Percentiles rank a stretch among this genome's conserved stretches.
Conservation (phyloP, 2,888 invertebrate genomes). For the Timema cristinae region DNA sequence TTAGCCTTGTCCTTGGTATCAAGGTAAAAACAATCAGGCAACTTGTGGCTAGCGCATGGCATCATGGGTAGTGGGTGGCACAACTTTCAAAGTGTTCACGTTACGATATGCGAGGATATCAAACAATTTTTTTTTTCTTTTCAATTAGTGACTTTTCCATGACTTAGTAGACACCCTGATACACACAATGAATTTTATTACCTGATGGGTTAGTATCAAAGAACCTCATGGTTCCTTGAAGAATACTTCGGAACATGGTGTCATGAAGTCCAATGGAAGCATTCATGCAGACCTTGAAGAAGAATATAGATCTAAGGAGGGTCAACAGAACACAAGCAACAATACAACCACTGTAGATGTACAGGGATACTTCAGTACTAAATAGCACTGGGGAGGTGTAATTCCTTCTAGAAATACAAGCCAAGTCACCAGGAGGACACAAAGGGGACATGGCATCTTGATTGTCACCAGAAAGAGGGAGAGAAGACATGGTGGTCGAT, state of each 20-base stretch:
- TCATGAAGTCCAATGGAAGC: constrained; percentile 73
- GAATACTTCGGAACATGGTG: constrained; percentile 69
- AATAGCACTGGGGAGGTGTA: not conserved
- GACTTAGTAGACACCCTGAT: not conserved
- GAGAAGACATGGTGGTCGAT: no score
- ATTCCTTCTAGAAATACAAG: no score
- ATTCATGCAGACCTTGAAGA: constrained; percentile 69
- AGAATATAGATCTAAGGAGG: constrained; percentile 62
- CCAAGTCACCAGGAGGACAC: constrained; percentile 9
- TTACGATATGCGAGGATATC: no score
- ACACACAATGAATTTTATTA: constrained; percentile 41
- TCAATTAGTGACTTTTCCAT: no score
- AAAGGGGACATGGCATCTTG: no score
- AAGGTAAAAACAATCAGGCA: no score
- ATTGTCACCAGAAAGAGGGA: no score
- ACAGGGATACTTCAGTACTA: constrained; percentile 30
- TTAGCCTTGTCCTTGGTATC: no score
- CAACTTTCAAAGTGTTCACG: no score
- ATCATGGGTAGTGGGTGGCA: no score
- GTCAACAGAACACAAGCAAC: constrained; percentile 57
- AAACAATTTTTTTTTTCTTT: not conserved
- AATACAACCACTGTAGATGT: constrained; percentile 57
- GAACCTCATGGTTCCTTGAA: constrained; percentile 74
- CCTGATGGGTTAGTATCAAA: constrained; percentile 82
- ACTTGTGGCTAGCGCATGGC: no score